phyloP scores from a whole-genome alignment of 1,140 invertebrate species.

The Drosophila oshimai region DNA sequence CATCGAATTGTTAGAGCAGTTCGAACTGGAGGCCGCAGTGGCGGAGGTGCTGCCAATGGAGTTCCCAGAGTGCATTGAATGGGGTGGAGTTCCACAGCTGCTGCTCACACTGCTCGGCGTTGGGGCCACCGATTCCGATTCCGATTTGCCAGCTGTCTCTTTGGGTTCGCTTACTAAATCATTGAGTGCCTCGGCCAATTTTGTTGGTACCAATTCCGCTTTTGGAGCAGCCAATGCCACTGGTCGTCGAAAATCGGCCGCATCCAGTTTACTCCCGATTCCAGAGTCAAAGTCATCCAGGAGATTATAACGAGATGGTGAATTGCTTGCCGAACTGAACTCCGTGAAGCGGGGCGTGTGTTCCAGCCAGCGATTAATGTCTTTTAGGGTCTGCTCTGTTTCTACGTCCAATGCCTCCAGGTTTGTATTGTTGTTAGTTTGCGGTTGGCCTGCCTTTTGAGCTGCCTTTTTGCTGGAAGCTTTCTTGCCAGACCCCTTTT shows the following conservation, averaged over 20 bases:
- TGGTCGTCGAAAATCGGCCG: slow-evolving; percentile 70
- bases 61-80: slow-evolving; percentile 75
- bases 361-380: slow-evolving; percentile 94
- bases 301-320: slow-evolving; percentile 85
- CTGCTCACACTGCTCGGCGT: slow-evolving; percentile 75
- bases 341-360: slow-evolving; percentile 90
- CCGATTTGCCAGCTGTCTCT: slow-evolving; percentile 25
- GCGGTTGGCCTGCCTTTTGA: slow-evolving; percentile 37
- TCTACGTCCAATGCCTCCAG: slow-evolving; percentile 90
- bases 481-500: slow-evolving; percentile 58
- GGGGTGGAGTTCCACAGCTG: slow-evolving; percentile 73
- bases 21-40: slow-evolving; percentile 61
- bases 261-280: slow-evolving; percentile 70
- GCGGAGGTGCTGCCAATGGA: slow-evolving; percentile 75
- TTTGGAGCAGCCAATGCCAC: slow-evolving; percentile 68
- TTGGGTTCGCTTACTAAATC: slow-evolving; percentile 66
- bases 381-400: slow-evolving; percentile 92
- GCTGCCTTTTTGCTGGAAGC: slow-evolving; percentile 54
- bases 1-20: slow-evolving; percentile 39
- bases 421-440: slow-evolving; percentile 84
- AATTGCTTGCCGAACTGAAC: slow-evolving; percentile 89
- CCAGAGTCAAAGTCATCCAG: slow-evolving; percentile 84
- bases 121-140: slow-evolving; percentile 47
- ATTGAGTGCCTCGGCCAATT: slow-evolving; percentile 67
- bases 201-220: slow-evolving; percentile 67